These are phyloP conservation scores for Schrankia costaestrigalis DNA, from an alignment of 2,888 invertebrate species.

Conservation along the genomic window DNA sequence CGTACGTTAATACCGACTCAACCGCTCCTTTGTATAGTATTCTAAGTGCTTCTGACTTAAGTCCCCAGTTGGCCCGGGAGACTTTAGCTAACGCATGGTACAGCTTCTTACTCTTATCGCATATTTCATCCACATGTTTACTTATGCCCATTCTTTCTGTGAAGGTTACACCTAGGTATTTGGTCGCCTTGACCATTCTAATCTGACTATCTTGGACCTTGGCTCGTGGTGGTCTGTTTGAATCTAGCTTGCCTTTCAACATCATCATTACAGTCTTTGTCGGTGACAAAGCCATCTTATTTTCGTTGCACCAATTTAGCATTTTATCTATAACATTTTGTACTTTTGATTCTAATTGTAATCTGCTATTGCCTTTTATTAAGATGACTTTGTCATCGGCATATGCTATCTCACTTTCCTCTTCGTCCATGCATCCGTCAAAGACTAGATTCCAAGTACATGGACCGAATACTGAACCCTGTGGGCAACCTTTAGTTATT, in stretches of 20 bases:
- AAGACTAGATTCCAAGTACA: constrained; percentile 27
- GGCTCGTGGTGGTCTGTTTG: too few relatives aligned
- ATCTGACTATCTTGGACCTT: too few relatives aligned
- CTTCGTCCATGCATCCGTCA: constrained; percentile 24
- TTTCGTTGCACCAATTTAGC: neutral
- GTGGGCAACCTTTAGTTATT: constrained; percentile 36
- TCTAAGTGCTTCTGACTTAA: constrained; percentile 2
- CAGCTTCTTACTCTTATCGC: constrained; percentile 18
- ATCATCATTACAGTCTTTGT: too few relatives aligned
- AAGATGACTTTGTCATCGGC: constrained; percentile 30
- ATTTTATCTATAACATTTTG: too few relatives aligned
- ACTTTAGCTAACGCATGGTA: constrained; percentile 29
- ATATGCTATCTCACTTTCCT: constrained; percentile 18
- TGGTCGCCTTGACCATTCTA: too few relatives aligned
- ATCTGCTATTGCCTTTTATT: constrained; percentile 14
- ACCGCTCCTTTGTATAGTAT: neutral
- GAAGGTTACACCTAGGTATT: too few relatives aligned
- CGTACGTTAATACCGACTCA: constrained; percentile 13
- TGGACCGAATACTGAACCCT: constrained; percentile 26
- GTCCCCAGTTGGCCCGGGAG: constrained; percentile 29
- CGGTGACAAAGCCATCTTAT: too few relatives aligned
- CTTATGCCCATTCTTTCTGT: neutral
- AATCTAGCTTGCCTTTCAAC: too few relatives aligned
- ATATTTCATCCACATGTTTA: constrained; percentile 12
- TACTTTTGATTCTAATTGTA: neutral